A percentile compares a stretch with the other conserved stretches of the same genome.
Evolutionary conservation across 1,140 invertebrate genomes (phyloP).

Genomic region (Anastrepha ludens): DNA sequence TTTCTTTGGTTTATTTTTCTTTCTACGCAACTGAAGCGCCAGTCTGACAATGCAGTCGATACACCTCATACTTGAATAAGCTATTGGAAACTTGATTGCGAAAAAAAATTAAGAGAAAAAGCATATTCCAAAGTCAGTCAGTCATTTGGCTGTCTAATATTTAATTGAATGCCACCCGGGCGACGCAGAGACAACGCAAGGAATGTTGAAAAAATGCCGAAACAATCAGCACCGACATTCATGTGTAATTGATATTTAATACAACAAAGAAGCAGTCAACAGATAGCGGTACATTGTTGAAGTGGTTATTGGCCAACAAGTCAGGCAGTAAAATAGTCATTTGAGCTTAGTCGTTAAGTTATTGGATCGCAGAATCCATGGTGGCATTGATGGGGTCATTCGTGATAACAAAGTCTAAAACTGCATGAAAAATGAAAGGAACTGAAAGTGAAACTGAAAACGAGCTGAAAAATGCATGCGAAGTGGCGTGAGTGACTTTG

Average conservation of each 20-base stretch:
- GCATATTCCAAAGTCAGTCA: slow-evolving; percentile 16
- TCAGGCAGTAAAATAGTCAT: not conserved
- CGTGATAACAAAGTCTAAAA: not conserved
- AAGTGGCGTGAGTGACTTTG: not conserved
- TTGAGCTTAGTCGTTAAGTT: not conserved
- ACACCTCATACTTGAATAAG: not conserved
- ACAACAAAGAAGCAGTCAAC: no score
- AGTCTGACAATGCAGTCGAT: not conserved
- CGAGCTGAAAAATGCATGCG: not conserved
- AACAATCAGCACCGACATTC: slow-evolving; percentile 5
- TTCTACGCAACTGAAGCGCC: not conserved
- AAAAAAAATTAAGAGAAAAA: not conserved
- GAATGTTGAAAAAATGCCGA: not conserved
- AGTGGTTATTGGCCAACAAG: not conserved
- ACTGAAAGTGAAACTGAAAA: slow-evolving; percentile 17
- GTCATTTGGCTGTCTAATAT: slow-evolving; percentile 25
- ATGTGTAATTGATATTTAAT: not conserved
- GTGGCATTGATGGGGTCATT: not conserved
- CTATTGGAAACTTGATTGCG: not conserved
- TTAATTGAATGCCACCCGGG: slow-evolving; percentile 37
- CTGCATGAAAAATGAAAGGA: not conserved
- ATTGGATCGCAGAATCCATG: not conserved
- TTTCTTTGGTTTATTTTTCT: not conserved
- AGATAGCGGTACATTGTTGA: no score
- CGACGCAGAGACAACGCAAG: not conserved